Conservation (phyloP, 2,888 invertebrate genomes). For the Phoronis australis region DNA sequence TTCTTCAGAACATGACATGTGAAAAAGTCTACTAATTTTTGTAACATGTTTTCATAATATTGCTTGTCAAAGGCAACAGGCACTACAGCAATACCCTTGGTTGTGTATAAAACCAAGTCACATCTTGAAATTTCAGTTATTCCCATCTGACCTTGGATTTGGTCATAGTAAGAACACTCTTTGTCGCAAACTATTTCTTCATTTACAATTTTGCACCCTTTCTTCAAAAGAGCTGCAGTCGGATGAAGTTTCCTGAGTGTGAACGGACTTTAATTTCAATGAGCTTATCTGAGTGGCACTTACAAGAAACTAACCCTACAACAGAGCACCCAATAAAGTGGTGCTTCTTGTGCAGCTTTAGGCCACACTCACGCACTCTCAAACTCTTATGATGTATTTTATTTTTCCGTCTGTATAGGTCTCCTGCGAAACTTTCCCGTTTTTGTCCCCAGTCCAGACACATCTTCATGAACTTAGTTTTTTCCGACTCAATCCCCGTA, state of each 20-base stretch:
- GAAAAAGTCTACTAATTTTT: too few species aligned
- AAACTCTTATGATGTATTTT: slow-evolving; percentile 2
- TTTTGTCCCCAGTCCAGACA: slow-evolving; percentile 1
- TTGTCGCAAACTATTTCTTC: neutral
- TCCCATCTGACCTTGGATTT: slow-evolving; percentile 5
- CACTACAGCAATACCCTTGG: slow-evolving; percentile 1
- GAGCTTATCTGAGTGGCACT: slow-evolving; percentile 3
- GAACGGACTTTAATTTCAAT: slow-evolving; percentile 9
- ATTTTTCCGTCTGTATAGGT: slow-evolving; percentile 1
- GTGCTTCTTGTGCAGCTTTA: too few species aligned
- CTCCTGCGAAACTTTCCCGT: slow-evolving; percentile 3
- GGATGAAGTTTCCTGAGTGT: slow-evolving; percentile 1
- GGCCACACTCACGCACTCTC: too few species aligned
- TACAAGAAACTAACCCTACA: slow-evolving; percentile 7
- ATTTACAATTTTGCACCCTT: neutral
- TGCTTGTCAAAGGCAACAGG: slow-evolving; percentile 1
- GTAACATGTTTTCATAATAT: slow-evolving; percentile 3
- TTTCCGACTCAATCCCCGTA: slow-evolving; percentile 2
- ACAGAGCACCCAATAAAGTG: slow-evolving; percentile 6
- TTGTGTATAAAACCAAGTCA: slow-evolving; percentile 11
- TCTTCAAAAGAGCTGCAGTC: neutral
- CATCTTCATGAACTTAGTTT: slow-evolving; percentile 8
- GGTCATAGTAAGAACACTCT: slow-evolving; percentile 4
- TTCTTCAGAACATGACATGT: too few species aligned
- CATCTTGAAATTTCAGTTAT: slow-evolving; percentile 1